Base-by-base conservation (phyloP, 64 coral and sea anemone genomes). In the Dendronephthya gigantea region DNA sequence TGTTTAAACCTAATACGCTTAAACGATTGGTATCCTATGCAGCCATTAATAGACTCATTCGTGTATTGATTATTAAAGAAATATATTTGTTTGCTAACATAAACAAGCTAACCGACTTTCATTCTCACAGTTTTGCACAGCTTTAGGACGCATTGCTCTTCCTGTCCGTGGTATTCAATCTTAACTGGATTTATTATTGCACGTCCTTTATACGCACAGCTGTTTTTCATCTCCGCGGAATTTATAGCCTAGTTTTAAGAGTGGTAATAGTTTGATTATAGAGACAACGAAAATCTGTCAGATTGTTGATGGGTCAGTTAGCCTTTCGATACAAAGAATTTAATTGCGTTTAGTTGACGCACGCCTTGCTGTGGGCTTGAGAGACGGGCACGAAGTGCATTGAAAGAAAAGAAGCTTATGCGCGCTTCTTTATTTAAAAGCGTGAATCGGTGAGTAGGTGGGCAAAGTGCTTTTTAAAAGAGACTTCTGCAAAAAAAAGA, bases 221-320 rank as follows among this genome's bases (percentile, higher is more conserved):
- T 62, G 55, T 62, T 62, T 62, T 5, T 7, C 55, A 27, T 62
- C 55, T 15, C 55, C 55, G 4, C 19, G 55, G 55, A 62, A 62
- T 62, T 62, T 62, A n/a, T n/a, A 27, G 19, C 55, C 55, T 27
- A 62, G 55, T 27, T 62, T n/a, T 62, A 62, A 62, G 25, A 0
- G 55, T 62, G 55, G 55, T 62, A 62, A 62, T 62, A 62, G 55
- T 62, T 62, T 62, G 55, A 62, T 62, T 62, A 62, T 62, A 27
- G 19, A 62, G 55, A 62, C 55, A 62, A 27, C 19, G 55, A 19
- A 27, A 62, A 62, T 62, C 19, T 62, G 55, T 62, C 55, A 62
- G 19, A 62, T 62, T 27, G 55, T 62, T 62, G 55, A 62, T 62
- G 55, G 55, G 55, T 62, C 55, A 62, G 55, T 62, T 62, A 62